Evolutionary conservation across 1,140 invertebrate genomes (phyloP), one percentile per base, ranked within the genome.

Genomic region (Brachionus rubens): DNA sequence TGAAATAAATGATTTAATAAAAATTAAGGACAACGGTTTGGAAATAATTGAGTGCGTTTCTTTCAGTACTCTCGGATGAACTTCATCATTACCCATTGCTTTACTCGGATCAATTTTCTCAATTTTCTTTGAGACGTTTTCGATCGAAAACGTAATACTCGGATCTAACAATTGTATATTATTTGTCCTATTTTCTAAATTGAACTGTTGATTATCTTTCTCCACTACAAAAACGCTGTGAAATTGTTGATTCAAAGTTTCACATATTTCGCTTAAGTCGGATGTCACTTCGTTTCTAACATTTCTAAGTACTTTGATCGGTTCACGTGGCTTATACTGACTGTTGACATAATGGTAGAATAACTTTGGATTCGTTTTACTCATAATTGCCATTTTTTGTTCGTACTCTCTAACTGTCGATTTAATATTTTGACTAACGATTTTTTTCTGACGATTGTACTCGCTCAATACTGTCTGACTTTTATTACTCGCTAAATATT

Each of bases 21-120:
- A 62, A n/a, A 62, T 16, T 62, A 62, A 41, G 9, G 30, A 62
- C 56, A 62, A 62, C 14, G 56, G 30, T 62, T 36, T 16, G 3
- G 56, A 33, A 19, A 62, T 62, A 3, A 4, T 6, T 16, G 10
- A 16, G n/a, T 16, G 9, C 3, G 14, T 21, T 14, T 14, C 14
- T 21, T 48, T 48, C 14, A 48, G 14, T 16, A 48, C 46, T 48
- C 46, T 48, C 14, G 46, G 19, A 48, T 21, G 14, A n/a, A 48
- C 14, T 48, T 21, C 4, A 48, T 48, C 46, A 16, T n/a, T n/a
- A 3, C 46, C 46, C 19, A 21, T 21, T 21, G 46, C 14, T 48
- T 48, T 48, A 21, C 19, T 48, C 4, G 19, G 14, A 48, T 48
- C 19, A 14, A 48, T n/a, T 21, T 16, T 48, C 19, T 62, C 19